Percentiles rank a stretch among this genome's conserved stretches.
phyloP scores from a whole-genome alignment of 2,888 invertebrate genomes.

The Athalia circularis region DNA sequence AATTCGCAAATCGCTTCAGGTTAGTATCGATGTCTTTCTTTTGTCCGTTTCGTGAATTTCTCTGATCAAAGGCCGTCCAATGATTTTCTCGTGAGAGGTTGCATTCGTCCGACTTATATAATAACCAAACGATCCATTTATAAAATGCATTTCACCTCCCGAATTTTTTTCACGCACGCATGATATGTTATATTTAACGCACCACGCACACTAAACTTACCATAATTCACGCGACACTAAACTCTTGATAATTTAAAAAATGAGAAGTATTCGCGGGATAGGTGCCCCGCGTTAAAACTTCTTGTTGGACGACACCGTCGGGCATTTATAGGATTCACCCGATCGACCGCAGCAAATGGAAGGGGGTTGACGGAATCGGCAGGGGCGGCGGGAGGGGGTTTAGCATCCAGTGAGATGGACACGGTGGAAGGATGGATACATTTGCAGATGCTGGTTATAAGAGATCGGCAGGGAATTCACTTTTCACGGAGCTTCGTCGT shows the following conservation, averaged over 20 bases:
- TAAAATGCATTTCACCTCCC: not conserved
- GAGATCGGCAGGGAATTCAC: not conserved
- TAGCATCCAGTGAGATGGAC: conserved; percentile 25
- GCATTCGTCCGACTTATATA: not conserved
- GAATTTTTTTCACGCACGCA: conserved; percentile 33
- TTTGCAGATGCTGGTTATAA: not conserved
- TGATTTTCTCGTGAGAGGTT: conserved; percentile 5
- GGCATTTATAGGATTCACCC: conserved; percentile 74
- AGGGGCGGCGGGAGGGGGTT: not conserved
- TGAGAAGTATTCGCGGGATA: conserved; percentile 59
- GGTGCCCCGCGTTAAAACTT: conserved; percentile 66
- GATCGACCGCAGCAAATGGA: conserved; percentile 61
- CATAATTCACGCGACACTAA: conserved; percentile 33
- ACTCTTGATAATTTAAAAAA: conserved; percentile 21
- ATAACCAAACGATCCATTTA: not conserved
- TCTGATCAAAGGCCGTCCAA: conserved; percentile 18
- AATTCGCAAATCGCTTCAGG: too few species aligned
- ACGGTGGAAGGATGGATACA: conserved; percentile 20
- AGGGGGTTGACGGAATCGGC: conserved; percentile 30
- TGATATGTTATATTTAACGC: not conserved
- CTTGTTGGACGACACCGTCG: conserved; percentile 63
- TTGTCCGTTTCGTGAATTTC: not conserved
- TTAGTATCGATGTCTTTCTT: not conserved
- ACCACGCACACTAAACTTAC: conserved; percentile 33
- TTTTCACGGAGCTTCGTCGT: too few species aligned